phyloP scores from a whole-genome alignment of 2,888 invertebrate genomes.

The Andrena fulva region DNA sequence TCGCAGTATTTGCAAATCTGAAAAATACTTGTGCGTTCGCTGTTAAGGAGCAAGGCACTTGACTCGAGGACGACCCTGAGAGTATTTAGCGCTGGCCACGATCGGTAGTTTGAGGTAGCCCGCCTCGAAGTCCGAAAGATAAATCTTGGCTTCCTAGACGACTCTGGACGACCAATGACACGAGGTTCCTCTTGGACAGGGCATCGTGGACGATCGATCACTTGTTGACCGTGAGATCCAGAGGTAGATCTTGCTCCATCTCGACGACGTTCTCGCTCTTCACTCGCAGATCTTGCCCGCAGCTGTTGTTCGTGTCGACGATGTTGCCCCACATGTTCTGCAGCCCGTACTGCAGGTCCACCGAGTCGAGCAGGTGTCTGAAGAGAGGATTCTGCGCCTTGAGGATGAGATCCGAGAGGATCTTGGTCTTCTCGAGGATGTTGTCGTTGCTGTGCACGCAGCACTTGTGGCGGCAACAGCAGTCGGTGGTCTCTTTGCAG shows the following conservation, averaged over 20 bases:
- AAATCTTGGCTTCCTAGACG: neutral
- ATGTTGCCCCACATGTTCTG: constrained; percentile 81
- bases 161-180: neutral
- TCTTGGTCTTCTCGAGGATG: constrained; percentile 81
- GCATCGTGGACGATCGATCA: constrained; percentile 58
- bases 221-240: constrained; percentile 84
- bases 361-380: constrained; percentile 80
- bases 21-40: neutral
- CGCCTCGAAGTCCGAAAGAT: neutral
- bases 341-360: constrained; percentile 81
- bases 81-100: neutral
- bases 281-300: constrained; percentile 82
- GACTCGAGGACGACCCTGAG: constrained; percentile 24
- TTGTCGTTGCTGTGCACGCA: constrained; percentile 81
- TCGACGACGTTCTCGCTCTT: constrained; percentile 83
- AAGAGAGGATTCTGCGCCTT: constrained; percentile 81
- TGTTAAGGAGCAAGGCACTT: neutral
- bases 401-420: constrained; percentile 82
- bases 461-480: constrained; percentile 82
- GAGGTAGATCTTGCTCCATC: constrained; percentile 84
- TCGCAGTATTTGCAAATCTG: neutral
- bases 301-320: constrained; percentile 74
- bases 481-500: constrained; percentile 66
- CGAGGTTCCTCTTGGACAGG: neutral
- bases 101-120: constrained; percentile 14